Evolutionary conservation across 2,113 vertebrate species (phyloP).

Genomic region (Daubentonia madagascariensis): DNA sequence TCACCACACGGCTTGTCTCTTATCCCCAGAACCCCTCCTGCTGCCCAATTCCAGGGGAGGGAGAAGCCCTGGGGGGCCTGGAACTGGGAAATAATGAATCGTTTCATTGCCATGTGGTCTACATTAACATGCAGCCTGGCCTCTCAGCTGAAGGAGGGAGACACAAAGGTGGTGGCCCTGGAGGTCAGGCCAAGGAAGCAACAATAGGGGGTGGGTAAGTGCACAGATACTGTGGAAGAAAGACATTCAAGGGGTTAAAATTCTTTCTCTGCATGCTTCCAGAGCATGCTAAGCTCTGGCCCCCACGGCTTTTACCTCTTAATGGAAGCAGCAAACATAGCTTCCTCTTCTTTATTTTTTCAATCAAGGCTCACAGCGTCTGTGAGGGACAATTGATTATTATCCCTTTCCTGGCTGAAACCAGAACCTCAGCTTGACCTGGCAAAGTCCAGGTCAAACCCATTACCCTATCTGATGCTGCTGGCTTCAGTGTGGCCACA

Average conservation of each 20-base stretch:
- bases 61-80: background rate
- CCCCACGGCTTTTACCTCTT: slow-evolving; percentile 37
- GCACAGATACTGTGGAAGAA: background rate
- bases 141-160: background rate
- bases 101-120: slow-evolving; percentile 21
- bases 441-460: background rate
- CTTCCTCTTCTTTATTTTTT: slow-evolving; percentile 63
- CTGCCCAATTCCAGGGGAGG: background rate
- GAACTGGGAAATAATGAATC: background rate
- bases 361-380: slow-evolving; percentile 57
- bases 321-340: slow-evolving; percentile 63
- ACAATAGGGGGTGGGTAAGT: background rate
- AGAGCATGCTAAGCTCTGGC: slow-evolving; percentile 21
- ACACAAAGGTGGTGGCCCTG: background rate
- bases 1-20: background rate
- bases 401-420: slow-evolving; percentile 11
- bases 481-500: background rate
- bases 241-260: slow-evolving; percentile 19
- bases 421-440: slow-evolving; percentile 8
- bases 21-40: background rate
- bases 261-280: slow-evolving; percentile 36
- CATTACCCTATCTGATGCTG: background rate
- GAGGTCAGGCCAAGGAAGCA: background rate
- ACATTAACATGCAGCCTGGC: background rate
- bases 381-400: slow-evolving; percentile 47